Evolutionary conservation across 2,888 invertebrate genomes (phyloP), one percentile per base, ranked within the genome.

Genomic region (Euplexia lucipara): DNA sequence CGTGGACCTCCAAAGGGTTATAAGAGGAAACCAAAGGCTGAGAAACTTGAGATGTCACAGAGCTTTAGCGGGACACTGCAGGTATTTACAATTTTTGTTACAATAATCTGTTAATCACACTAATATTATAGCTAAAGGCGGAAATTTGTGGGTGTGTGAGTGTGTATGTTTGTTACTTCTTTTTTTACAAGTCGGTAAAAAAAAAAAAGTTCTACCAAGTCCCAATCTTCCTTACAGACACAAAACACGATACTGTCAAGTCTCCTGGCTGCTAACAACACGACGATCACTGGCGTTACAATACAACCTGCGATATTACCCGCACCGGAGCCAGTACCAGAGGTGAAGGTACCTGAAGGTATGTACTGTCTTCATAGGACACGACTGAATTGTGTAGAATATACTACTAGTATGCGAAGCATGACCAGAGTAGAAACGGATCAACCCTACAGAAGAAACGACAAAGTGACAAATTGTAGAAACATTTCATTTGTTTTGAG

Each of bases 1-100:
- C 78, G 95, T 42, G 95, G 95, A 0, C 95, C 95, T 0, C 95
- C 95, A 0, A 95, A 95, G 62, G 95, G 95, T 0, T 95, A 95
- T 65, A 95, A 95, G 44, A 80, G 95, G 63, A 95, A 95, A 81
- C 95, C 95, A 0, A 95, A 95, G 64, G 58, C 68, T 0, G 92
- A 92, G 65, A 95, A 95, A 61, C 47, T 66, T 0, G 92, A 92
- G 53, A 32, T 92, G 8, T 91, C 92, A 0, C 91, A 91, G 54
- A 91, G 90, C 56, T 90, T 91, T 9, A 90, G 83, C 0, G 89
- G 90, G 10, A 62, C 88, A 2, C 73, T 92, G 44, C 93, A 92
- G 89, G 93, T 93, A 76, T 53, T 62, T 51, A 32, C 16, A 4
- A 10, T 26, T 2, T 26, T 26, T 26, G 26, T 26, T 2, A 26